Percentiles rank a stretch among this genome's conserved stretches.
Conservation (phyloP, 2,797 vertebrate species). For the Sebastes hopkinsi region DNA sequence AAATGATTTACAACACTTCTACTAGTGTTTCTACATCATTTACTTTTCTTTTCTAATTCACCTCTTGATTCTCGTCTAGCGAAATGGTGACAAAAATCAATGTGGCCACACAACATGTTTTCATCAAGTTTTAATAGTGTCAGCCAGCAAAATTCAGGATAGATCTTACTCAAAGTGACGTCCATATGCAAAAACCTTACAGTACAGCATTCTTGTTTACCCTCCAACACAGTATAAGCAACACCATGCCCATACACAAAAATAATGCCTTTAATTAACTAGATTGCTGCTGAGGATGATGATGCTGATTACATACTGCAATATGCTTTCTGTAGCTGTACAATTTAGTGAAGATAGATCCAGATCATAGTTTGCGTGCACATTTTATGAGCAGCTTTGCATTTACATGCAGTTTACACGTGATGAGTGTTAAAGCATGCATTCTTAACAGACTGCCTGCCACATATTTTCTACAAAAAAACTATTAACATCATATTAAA, state of each 20-base stretch:
- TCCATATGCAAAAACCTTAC: conserved; percentile 65
- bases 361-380: conserved; percentile 58
- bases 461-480: conserved; percentile 62
- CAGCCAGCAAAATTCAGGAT: conserved; percentile 72
- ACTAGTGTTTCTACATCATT: too few species aligned
- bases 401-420: conserved; percentile 80
- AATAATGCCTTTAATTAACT: conserved; percentile 74
- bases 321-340: conserved; percentile 65
- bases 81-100: conserved; percentile 35
- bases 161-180: conserved; percentile 63
- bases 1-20: too few species aligned
- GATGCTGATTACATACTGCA: conserved; percentile 54
- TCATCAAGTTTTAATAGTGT: conserved; percentile 79
- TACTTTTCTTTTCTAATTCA: neutral
- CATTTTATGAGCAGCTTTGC: conserved; percentile 68
- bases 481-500: conserved; percentile 66
- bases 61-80: neutral
- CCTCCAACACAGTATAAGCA: conserved; percentile 63
- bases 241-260: conserved; percentile 76
- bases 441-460: conserved; percentile 62
- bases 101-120: conserved; percentile 50
- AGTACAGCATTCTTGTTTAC: conserved; percentile 67
- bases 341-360: conserved; percentile 66
- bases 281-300: conserved; percentile 54
- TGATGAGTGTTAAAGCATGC: conserved; percentile 77